Percentiles rank a stretch among this genome's conserved stretches.
Conservation (phyloP, 1,140 invertebrate genomes). For the Hestina assimilis region DNA sequence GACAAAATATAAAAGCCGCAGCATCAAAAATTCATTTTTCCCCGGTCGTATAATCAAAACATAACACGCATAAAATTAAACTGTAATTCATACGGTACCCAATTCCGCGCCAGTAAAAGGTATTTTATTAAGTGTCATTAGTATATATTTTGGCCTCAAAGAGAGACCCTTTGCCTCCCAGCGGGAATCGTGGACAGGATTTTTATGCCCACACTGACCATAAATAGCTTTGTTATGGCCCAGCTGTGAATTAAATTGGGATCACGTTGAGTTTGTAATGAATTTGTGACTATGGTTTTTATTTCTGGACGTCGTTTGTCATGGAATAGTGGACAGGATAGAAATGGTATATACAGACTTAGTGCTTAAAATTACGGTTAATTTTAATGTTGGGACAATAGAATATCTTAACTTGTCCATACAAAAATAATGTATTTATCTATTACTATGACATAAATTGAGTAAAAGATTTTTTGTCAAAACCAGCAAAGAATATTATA, state of each 20-base stretch:
- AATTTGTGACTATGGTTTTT: conserved; percentile 56
- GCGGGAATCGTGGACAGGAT: conserved; percentile 43
- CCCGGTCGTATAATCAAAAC: no score
- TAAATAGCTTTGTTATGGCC: conserved; percentile 32
- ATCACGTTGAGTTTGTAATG: conserved; percentile 61
- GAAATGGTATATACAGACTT: no score
- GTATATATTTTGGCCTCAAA: conserved; percentile 55
- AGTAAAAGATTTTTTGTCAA: no score
- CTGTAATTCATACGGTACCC: conserved; percentile 4
- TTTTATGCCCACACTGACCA: conserved; percentile 42
- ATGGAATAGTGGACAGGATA: not conserved
- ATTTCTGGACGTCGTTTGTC: conserved; percentile 32
- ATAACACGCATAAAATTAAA: conserved; percentile 10
- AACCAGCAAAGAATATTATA: no score
- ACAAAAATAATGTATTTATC: no score
- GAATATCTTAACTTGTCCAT: no score
- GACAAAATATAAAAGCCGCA: no score
- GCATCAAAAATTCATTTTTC: no score
- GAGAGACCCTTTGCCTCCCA: conserved; percentile 37
- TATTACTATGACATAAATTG: no score
- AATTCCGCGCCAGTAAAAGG: conserved; percentile 22
- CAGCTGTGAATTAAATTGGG: conserved; percentile 71
- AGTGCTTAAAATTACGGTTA: no score
- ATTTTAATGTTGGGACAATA: no score
- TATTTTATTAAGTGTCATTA: conserved; percentile 71